Evolutionary conservation across 2,113 vertebrate species (phyloP), one percentile per base, ranked within the genome.

Genomic region (Lagopus muta): DNA sequence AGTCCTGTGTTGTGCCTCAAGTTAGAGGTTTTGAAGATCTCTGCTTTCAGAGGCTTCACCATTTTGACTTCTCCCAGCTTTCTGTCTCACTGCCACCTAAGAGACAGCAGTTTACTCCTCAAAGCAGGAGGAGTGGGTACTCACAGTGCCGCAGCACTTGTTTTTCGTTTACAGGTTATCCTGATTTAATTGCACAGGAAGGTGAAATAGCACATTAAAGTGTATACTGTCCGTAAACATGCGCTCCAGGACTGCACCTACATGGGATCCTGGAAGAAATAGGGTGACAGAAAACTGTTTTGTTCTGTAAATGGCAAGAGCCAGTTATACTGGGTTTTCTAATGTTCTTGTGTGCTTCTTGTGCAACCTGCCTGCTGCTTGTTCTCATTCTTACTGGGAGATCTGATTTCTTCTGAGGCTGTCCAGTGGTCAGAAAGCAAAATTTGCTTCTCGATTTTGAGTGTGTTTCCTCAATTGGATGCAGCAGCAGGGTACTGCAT

Each of bases 1-100:
- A 55, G 54, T 32, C 54, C 25, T 57, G 30, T 18, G 15, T 16
- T 3, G 28, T 54, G 50, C 21, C 60, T 61, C 0, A 0, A 13
- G 38, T 25, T 38, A 73, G 54, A 45, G 45, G 15, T 40, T 47
- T 5, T 21, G 27, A 61, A 65, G 4, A 15, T 52, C 62, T 60
- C 57, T 73, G 24, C 43, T 83, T 77, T 77, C 76, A 62, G 74
- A 47, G 7, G 21, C 30, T 76, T 14, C 20, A 5, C 45, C 1
- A 2, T 42, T 58, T 80, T 66, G 45, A 3, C 32, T 48, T 34
- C 28, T 18, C 20, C 30, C 48, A 10, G 3, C 1, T 1, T 32
- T 27, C 32, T 87, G 40, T 18, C n/a, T 82, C 16, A 3, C n/a
- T 3, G 2, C 28, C 36, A 32, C 6, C 18, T 36, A 13, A 47